Evolutionary conservation across 2,888 invertebrate genomes (phyloP).

Genomic region (Dermolepida albohirtum): DNA sequence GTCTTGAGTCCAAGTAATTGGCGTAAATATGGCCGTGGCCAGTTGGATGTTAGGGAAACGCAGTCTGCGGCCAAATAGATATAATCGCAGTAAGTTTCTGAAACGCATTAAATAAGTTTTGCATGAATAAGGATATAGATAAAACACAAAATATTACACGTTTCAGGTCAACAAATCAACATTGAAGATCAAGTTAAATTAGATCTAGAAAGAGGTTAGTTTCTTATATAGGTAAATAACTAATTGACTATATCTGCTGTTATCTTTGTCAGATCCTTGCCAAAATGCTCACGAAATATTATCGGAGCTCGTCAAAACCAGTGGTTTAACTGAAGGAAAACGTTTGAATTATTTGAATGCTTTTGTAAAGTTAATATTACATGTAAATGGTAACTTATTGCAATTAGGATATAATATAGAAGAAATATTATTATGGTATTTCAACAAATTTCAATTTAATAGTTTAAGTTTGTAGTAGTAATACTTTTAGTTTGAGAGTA

Average conservation of each 20-base stretch:
- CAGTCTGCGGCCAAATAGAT: slow-evolving; percentile 65
- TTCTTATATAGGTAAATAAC: slow-evolving; percentile 24
- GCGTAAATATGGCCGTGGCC: slow-evolving; percentile 66
- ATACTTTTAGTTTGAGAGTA: slow-evolving; percentile 79
- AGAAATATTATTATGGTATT: slow-evolving; percentile 86
- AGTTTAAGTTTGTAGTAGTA: slow-evolving; percentile 53
- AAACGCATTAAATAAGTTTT: slow-evolving; percentile 19
- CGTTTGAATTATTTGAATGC: slow-evolving; percentile 90
- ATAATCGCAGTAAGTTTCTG: slow-evolving; percentile 61
- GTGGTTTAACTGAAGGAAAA: slow-evolving; percentile 78
- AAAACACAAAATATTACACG: slow-evolving; percentile 9
- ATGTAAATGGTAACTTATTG: slow-evolving; percentile 70
- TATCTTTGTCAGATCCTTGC: slow-evolving; percentile 64
- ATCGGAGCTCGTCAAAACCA: slow-evolving; percentile 72
- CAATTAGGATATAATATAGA: slow-evolving; percentile 80
- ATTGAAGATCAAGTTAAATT: slow-evolving; percentile 73
- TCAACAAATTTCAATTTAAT: slow-evolving; percentile 50
- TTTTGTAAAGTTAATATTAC: slow-evolving; percentile 82
- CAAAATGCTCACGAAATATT: slow-evolving; percentile 76
- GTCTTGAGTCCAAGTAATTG: slow-evolving; percentile 26
- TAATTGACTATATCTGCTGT: slow-evolving; percentile 12
- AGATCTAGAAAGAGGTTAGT: slow-evolving; percentile 68
- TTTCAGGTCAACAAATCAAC: slow-evolving; percentile 67
- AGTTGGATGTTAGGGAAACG: slow-evolving; percentile 69
- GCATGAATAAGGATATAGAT: slow-evolving; percentile 29